Base-by-base conservation (phyloP, 2,888 invertebrate species). In the Limnephilus rhombicus region DNA sequence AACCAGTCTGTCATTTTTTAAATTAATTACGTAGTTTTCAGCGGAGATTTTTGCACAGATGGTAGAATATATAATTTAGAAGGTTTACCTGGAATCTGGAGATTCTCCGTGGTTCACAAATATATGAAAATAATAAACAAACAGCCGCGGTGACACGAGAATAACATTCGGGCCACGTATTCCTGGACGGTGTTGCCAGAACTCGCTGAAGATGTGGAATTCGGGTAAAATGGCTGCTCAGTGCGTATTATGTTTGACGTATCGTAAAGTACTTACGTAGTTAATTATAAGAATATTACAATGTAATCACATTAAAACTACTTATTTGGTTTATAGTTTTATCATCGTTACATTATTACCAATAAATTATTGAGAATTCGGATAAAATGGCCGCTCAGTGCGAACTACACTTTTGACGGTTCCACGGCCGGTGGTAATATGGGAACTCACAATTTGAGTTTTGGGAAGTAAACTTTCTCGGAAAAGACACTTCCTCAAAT, bases 101-200 rank as follows among this genome's bases (percentile, higher is more conserved):
- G 37, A 83, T 34, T 37, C 49, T 83, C 45, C 88, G 90, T 82
- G 88, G 45, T 45, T 90, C 87, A 88, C 80, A 88, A 90, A 89
- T 90, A 85, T 92, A 88, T 83, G 89, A 92, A 91, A 92, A 92
- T 92, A 92, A 93, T 91, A 93, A 92, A 93, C 89, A 93, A 92
- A 93, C 85, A 87, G 49, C 85, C 31, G 85, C 85, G 91, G 11
- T 93, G 92, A 92, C 92, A 92, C 91, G 91, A 85, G 53, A 89
- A 95, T 95, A 95, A 94, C 91, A 95, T 95, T 92, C 95, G 95
- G 96, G 96, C 96, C 96, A 96, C 96, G 96, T 96, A 96, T 96
- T 95, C 95, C 94, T 31, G 68, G 94, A 94, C 94, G 94, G 95
- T 95, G 96, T 96, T 96, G 96, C 95, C 96, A 96, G 95, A 93